These are phyloP conservation scores for Drosophila pallidifrons DNA, from an alignment of 1,140 invertebrate genomes.

Conservation along the genomic window DNA sequence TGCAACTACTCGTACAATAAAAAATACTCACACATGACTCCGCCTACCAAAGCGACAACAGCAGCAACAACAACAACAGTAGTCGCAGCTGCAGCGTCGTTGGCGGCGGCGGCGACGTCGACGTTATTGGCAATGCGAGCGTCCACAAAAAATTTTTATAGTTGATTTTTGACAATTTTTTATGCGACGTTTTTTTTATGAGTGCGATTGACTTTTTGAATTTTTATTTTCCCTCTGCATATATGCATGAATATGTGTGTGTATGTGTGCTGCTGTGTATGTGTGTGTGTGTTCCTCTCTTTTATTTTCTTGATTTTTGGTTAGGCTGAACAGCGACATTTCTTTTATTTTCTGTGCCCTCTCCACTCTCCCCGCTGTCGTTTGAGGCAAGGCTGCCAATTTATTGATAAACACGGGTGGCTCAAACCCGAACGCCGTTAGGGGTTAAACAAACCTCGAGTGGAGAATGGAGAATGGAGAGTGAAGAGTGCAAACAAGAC, in stretches of 20 bases:
- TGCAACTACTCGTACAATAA: slow-evolving; percentile 25
- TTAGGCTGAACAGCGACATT: slow-evolving; percentile 43
- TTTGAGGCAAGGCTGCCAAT: slow-evolving; percentile 69
- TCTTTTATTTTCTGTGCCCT: slow-evolving; percentile 38
- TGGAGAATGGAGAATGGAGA: neutral
- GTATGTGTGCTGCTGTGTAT: neutral
- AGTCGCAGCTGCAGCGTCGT: slow-evolving; percentile 14
- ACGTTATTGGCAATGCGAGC: slow-evolving; percentile 27
- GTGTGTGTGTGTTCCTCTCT: slow-evolving; percentile 11
- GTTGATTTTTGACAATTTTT: slow-evolving; percentile 81
- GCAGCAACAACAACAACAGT: slow-evolving; percentile 18
- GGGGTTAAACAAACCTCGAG: slow-evolving; percentile 53
- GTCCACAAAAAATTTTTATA: slow-evolving; percentile 56
- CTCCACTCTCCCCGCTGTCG: slow-evolving; percentile 22
- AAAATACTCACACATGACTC: slow-evolving; percentile 72
- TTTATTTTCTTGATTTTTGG: slow-evolving; percentile 51
- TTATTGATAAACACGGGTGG: slow-evolving; percentile 77
- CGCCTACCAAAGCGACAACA: slow-evolving; percentile 62
- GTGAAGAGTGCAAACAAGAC: slow-evolving; percentile 4
- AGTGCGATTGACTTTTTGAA: slow-evolving; percentile 59
- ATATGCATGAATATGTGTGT: slow-evolving; percentile 30
- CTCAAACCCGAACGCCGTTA: slow-evolving; percentile 6
- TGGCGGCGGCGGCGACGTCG: slow-evolving; percentile 25
- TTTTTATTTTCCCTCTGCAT: slow-evolving; percentile 65
- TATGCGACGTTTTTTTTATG: slow-evolving; percentile 30